A percentile compares a stretch with the other conserved stretches of the same genome.
Conservation (phyloP, 2,113 vertebrate genomes). For the Siniperca chuatsi region DNA sequence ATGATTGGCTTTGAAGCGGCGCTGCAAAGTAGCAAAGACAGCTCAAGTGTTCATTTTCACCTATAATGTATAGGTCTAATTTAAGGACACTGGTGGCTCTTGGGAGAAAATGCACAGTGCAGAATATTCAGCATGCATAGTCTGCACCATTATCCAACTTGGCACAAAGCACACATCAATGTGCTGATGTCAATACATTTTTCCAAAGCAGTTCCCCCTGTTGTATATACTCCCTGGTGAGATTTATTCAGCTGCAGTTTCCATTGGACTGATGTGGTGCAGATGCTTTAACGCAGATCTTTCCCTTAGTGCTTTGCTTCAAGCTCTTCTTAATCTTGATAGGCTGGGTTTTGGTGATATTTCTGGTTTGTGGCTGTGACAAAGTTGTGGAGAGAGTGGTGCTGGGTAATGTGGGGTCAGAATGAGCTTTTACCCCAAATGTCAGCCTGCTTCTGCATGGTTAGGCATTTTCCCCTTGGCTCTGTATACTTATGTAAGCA, state of each 20-base stretch:
- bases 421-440: constrained; percentile 43
- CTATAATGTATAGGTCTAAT: not conserved
- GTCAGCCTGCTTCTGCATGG: constrained; percentile 30
- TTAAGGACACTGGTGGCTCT: not conserved
- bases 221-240: constrained; percentile 1
- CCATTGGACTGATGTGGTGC: constrained; percentile 29
- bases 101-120: not conserved
- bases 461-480: constrained; percentile 25
- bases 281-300: constrained; percentile 27
- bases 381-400: constrained; percentile 40
- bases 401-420: constrained; percentile 34
- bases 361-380: constrained; percentile 49
- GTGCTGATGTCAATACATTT: constrained; percentile 50
- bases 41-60: not conserved
- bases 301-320: constrained; percentile 15
- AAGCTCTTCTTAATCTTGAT: constrained; percentile 33
- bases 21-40: not conserved
- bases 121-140: not conserved
- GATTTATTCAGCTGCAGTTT: constrained; percentile 49
- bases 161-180: not conserved
- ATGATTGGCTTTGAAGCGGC: constrained; percentile 1
- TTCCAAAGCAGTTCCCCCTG: constrained; percentile 41
- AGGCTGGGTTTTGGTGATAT: constrained; percentile 48
- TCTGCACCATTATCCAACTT: constrained; percentile 7
- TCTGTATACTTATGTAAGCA: constrained; percentile 15